These are phyloP conservation scores for Drosophila nikananu DNA, from an alignment of 1,140 invertebrate species.

Conservation along the genomic window DNA sequence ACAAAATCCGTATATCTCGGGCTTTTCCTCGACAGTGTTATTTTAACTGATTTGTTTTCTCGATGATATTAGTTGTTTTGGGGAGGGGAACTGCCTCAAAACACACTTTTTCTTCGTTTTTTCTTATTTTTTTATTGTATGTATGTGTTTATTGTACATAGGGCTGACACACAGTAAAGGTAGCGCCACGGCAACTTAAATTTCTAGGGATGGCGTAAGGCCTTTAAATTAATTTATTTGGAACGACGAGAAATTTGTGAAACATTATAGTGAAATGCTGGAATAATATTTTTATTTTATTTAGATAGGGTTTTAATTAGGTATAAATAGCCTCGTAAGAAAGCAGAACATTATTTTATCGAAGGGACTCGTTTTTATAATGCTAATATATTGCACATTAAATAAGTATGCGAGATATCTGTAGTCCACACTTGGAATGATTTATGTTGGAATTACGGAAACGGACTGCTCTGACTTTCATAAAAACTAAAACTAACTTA, in stretches of 20 bases:
- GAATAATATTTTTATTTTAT: background rate
- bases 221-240: background rate
- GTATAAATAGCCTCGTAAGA: no score
- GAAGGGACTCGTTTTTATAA: no score
- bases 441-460: no score
- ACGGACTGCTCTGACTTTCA: no score
- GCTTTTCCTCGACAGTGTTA: background rate
- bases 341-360: no score
- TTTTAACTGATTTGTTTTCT: background rate
- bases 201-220: background rate
- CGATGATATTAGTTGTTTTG: conserved; percentile 6
- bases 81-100: background rate
- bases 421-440: no score
- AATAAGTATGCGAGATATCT: no score
- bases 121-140: conserved; percentile 42
- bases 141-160: conserved; percentile 37
- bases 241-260: conserved; percentile 2
- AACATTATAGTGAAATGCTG: background rate
- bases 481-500: no score
- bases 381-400: no score
- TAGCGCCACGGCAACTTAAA: background rate
- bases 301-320: no score
- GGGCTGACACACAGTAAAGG: conserved; percentile 35
- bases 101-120: conserved; percentile 24
- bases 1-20: background rate